Percentiles rank a stretch among this genome's conserved stretches.
These are phyloP conservation scores for Ctenodactylus gundi DNA, from an alignment of 2,113 vertebrate genomes.

Conservation along the genomic window DNA sequence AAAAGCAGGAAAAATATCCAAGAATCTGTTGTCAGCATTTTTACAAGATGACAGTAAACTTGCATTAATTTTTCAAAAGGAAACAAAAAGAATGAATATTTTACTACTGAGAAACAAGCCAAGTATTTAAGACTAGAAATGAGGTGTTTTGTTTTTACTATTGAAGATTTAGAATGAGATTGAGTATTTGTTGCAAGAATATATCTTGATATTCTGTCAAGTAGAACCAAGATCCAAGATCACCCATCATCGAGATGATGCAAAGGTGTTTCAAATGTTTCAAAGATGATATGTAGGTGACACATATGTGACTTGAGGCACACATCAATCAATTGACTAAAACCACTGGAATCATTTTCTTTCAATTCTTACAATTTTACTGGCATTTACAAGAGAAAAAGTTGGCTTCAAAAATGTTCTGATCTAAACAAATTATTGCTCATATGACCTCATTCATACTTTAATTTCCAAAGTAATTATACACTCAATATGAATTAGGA, in stretches of 20 bases:
- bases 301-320: too few relatives aligned
- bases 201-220: background rate
- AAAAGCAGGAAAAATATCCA: background rate
- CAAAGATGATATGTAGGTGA: background rate
- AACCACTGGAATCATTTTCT: background rate
- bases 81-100: background rate
- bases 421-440: background rate
- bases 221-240: too few relatives aligned
- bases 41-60: background rate
- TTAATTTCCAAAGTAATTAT: conserved; percentile 2
- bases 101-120: background rate
- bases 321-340: background rate
- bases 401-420: background rate
- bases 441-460: background rate
- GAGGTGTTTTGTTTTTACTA: background rate
- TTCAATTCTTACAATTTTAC: background rate
- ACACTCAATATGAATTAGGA: background rate
- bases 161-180: background rate
- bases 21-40: background rate
- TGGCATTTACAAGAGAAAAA: background rate
- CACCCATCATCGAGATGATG: background rate
- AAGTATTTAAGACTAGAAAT: background rate
- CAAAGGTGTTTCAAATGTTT: background rate
- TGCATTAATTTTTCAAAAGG: background rate
- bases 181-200: background rate